Percentiles rank a stretch among this genome's conserved stretches.
Conservation (phyloP, 2,888 invertebrate species). For the Eugnorisma glareosa region DNA sequence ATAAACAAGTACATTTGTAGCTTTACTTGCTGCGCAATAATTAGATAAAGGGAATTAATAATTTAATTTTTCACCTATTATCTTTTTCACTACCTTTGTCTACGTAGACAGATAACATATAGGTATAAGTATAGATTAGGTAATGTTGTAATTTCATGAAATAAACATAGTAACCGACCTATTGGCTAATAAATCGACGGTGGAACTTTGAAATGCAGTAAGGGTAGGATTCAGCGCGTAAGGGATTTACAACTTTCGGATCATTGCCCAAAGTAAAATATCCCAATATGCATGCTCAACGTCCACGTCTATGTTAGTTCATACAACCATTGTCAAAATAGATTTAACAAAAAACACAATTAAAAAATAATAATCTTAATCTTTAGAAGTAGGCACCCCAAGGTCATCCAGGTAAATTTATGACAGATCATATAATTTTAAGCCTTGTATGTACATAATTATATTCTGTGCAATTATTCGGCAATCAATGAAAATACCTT, state of each 20-base stretch:
- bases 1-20: slow-evolving; percentile 43
- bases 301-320: not conserved
- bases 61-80: slow-evolving; percentile 35
- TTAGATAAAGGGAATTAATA: slow-evolving; percentile 29
- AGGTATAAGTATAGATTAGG: not conserved
- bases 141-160: slow-evolving; percentile 14
- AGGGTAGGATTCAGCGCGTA: not conserved
- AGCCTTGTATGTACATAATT: not conserved
- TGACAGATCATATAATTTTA: not conserved
- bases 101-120: slow-evolving; percentile 7
- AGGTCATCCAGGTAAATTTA: slow-evolving; percentile 8
- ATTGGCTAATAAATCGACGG: not conserved
- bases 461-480: not conserved
- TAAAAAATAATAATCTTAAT: slow-evolving; percentile 27
- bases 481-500: not conserved
- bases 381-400: slow-evolving; percentile 5
- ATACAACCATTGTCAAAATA: not conserved
- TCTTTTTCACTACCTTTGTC: slow-evolving; percentile 22
- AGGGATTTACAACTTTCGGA: not conserved
- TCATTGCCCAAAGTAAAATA: not conserved
- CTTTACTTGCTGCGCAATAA: slow-evolving; percentile 27
- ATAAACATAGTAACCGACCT: not conserved
- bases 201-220: not conserved
- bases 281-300: not conserved
- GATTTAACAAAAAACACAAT: no score